These are phyloP conservation scores for Epinotia ramella DNA, from an alignment of 2,888 invertebrate species.

Conservation along the genomic window DNA sequence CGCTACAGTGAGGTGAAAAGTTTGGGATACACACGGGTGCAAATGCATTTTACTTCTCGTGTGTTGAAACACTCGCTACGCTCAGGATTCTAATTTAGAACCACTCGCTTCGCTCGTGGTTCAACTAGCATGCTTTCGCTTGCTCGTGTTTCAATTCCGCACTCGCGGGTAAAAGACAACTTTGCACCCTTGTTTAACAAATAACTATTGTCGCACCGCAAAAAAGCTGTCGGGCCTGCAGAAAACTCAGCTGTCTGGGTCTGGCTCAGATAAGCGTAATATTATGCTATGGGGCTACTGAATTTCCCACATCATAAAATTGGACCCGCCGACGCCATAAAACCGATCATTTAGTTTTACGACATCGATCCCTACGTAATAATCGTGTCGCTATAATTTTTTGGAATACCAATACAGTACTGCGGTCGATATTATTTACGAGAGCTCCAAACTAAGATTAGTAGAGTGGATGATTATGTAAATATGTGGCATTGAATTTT, in stretches of 20 bases:
- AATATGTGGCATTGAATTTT: conserved; percentile 1
- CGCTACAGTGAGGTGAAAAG: no score
- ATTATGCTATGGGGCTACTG: conserved; percentile 67
- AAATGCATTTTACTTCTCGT: no score
- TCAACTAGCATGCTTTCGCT: no score
- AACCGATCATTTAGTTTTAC: conserved; percentile 78
- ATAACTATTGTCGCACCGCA: not conserved
- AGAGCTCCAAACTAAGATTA: conserved; percentile 23
- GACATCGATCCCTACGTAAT: conserved; percentile 71
- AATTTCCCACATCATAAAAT: conserved; percentile 78
- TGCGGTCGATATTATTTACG: conserved; percentile 42
- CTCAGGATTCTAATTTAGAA: no score
- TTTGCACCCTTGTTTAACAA: no score
- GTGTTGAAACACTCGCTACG: no score
- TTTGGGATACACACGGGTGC: no score
- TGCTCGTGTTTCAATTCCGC: no score
- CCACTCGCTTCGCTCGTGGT: no score
- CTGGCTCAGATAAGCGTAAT: conserved; percentile 64
- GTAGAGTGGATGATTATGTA: not conserved
- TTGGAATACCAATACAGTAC: conserved; percentile 57
- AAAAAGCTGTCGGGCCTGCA: conserved; percentile 18
- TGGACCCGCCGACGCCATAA: conserved; percentile 68
- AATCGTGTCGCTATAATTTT: conserved; percentile 73
- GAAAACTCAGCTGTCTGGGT: conserved; percentile 51
- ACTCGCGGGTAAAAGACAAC: no score